Conservation (phyloP, 2,797 vertebrate species). For the Myotis myotis region DNA sequence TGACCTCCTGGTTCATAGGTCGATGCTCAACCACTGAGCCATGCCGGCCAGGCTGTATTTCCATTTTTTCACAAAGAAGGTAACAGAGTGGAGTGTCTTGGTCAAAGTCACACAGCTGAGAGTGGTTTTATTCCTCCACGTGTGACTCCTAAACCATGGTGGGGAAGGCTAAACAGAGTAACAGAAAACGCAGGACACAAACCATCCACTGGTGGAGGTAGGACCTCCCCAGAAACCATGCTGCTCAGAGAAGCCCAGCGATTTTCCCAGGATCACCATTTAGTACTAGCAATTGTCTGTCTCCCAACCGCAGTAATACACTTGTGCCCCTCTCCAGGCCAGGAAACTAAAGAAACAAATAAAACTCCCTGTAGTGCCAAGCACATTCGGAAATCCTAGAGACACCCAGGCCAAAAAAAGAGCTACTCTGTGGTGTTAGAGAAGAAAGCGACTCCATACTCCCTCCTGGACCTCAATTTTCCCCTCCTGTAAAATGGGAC, state of each 20-base stretch:
- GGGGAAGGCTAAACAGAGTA: not conserved
- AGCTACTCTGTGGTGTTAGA: not conserved
- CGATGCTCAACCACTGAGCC: no score
- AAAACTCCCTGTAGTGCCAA: not conserved
- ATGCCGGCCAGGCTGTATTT: not conserved
- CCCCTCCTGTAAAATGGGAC: constrained; percentile 12
- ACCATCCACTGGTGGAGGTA: not conserved
- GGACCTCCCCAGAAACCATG: not conserved
- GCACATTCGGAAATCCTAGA: not conserved
- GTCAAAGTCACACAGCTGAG: not conserved
- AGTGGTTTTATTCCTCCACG: not conserved
- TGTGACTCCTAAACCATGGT: not conserved
- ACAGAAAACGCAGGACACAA: not conserved
- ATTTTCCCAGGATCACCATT: constrained; percentile 7
- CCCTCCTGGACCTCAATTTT: constrained; percentile 1
- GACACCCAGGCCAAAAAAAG: not conserved
- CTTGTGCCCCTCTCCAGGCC: not conserved
- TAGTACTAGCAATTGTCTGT: not conserved
- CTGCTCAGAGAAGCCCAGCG: not conserved
- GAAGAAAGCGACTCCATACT: not conserved
- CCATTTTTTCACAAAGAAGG: not conserved
- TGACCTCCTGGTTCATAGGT: no score
- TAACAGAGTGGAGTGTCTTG: not conserved
- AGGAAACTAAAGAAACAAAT: constrained; percentile 28
- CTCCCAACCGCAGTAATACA: not conserved